Conservation (phyloP, 2,797 vertebrate species). For the Malurus splendens region DNA sequence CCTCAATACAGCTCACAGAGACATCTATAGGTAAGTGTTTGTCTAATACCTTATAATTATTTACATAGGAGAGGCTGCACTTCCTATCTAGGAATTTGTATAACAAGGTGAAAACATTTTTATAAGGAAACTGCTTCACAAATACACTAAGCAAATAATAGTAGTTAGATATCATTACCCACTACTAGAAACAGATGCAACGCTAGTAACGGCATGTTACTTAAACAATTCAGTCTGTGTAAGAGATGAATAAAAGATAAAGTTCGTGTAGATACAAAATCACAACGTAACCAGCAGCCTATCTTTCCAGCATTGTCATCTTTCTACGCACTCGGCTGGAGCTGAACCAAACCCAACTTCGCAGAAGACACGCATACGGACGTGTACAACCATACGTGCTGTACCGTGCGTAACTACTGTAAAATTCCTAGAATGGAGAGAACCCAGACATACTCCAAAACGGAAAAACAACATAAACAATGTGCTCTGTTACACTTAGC, state of each 20-base stretch:
- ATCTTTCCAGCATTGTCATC: slow-evolving; percentile 42
- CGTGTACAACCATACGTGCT: neutral
- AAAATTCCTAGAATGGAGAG: neutral
- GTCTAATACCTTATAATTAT: slow-evolving; percentile 35
- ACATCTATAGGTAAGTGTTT: slow-evolving; percentile 36
- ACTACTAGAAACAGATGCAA: neutral
- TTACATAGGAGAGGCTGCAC: slow-evolving; percentile 32
- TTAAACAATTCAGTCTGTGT: slow-evolving; percentile 18
- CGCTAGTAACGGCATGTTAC: neutral
- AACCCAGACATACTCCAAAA: neutral
- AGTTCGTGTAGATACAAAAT: neutral
- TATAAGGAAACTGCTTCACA: slow-evolving; percentile 10
- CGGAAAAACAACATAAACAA: neutral
- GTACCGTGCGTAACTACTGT: neutral
- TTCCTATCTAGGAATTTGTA: slow-evolving; percentile 34
- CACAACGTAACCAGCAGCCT: slow-evolving; percentile 1
- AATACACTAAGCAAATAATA: neutral
- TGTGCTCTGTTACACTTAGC: neutral
- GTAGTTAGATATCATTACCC: neutral
- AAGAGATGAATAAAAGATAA: neutral
- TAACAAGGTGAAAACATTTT: slow-evolving; percentile 29
- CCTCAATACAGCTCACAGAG: neutral
- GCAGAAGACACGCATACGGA: neutral
- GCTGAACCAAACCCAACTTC: slow-evolving; percentile 63
- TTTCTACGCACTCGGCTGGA: neutral